A percentile compares a stretch with the other conserved stretches of the same genome.
These are phyloP conservation scores for Diadema setosum DNA, from an alignment of 35 echinoderm and acorn worm species.

Conservation along the genomic window DNA sequence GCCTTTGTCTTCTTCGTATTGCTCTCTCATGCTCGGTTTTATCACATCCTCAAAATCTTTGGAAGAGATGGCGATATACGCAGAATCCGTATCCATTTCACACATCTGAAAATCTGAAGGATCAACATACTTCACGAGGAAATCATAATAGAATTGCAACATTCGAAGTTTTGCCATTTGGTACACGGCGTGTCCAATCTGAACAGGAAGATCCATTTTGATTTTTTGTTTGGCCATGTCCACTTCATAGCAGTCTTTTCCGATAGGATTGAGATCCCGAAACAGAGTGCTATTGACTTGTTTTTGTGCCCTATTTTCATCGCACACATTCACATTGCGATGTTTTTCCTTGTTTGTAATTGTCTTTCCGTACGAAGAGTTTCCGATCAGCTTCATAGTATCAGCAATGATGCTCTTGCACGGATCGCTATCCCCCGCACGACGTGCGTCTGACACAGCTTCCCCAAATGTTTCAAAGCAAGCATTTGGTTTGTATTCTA, in stretches of 20 bases:
- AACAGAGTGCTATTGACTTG: conserved; percentile 9
- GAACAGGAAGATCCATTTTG: conserved; percentile 36
- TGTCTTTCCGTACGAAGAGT: conserved; percentile 57
- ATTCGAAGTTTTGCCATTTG: conserved; percentile 52
- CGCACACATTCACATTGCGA: conserved; percentile 7
- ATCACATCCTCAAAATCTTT: conserved; percentile 34
- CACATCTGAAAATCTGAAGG: conserved; percentile 47
- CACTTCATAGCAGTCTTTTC: conserved; percentile 19
- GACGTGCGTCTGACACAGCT: conserved; percentile 1
- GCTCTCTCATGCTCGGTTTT: conserved; percentile 17
- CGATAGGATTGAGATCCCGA: conserved; percentile 14
- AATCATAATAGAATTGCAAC: conserved; percentile 66
- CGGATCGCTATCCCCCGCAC: conserved; percentile 6
- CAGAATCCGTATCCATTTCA: conserved; percentile 74
- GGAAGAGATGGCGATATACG: conserved; percentile 56
- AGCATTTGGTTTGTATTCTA: neutral
- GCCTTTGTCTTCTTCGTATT: conserved; percentile 27
- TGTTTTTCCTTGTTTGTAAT: conserved; percentile 49
- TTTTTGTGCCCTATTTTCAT: neutral
- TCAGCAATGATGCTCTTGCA: conserved; percentile 35
- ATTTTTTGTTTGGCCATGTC: conserved; percentile 30
- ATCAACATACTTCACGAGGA: conserved; percentile 37
- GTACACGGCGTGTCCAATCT: conserved; percentile 43
- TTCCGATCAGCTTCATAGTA: conserved; percentile 61
- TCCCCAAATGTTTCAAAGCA: conserved; percentile 46